A percentile compares a stretch with the other conserved stretches of the same genome.
Conservation (phyloP, 30 jellyfish, hydroid and myxozoan genomes). For the Phacellophora camtschatica region DNA sequence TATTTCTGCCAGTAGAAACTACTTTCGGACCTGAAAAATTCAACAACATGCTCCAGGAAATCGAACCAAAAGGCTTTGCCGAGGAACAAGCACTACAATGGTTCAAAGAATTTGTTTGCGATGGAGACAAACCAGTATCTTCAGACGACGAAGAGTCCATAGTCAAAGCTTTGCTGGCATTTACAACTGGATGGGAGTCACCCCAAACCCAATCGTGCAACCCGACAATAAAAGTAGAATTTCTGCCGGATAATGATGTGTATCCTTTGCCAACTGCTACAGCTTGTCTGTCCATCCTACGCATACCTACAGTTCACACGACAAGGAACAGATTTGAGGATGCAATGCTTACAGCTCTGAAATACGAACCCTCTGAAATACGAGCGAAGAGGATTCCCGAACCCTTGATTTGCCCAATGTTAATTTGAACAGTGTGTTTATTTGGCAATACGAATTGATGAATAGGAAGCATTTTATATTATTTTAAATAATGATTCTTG, state of each 20-base stretch:
- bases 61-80: neutral
- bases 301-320: conserved; percentile 23
- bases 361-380: neutral
- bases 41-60: neutral
- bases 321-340: conserved; percentile 13
- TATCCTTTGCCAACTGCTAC: conserved; percentile 14
- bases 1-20: neutral
- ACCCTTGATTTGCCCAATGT: conserved; percentile 14
- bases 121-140: neutral
- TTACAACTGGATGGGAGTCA: conserved; percentile 2
- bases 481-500: too few relatives aligned
- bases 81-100: conserved; percentile 28
- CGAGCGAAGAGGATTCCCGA: conserved; percentile 22
- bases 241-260: conserved; percentile 20
- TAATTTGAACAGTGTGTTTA: too few relatives aligned
- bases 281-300: conserved; percentile 11
- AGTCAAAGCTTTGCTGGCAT: conserved; percentile 3
- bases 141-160: neutral
- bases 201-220: neutral
- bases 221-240: neutral
- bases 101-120: neutral
- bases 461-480: too few relatives aligned
- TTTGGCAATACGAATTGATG: too few relatives aligned
- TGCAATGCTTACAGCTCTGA: conserved; percentile 3
- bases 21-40: neutral